Percentiles rank a stretch among this genome's conserved stretches.
phyloP scores from a whole-genome alignment of 2,797 vertebrate genomes.

The Odontamblyopus rebecca region DNA sequence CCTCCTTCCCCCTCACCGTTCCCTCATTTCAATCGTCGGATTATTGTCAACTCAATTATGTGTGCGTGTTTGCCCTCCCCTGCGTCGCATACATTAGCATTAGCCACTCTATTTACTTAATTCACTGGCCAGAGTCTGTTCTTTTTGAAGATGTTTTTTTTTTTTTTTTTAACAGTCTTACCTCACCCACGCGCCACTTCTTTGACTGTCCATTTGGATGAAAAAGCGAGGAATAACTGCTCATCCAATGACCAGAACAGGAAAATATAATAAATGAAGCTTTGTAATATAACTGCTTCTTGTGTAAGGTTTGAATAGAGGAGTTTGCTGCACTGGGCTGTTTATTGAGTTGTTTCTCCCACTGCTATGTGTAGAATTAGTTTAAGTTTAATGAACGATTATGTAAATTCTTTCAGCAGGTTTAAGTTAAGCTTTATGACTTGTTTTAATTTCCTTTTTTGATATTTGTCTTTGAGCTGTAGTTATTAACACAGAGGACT shows the following conservation, averaged over 20 bases:
- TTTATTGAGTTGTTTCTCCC: slow-evolving; percentile 72
- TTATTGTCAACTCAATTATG: slow-evolving; percentile 55
- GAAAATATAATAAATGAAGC: slow-evolving; percentile 36
- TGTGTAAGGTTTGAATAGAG: slow-evolving; percentile 38
- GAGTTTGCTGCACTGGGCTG: slow-evolving; percentile 49
- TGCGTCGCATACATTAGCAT: slow-evolving; percentile 26
- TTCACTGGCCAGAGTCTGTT: slow-evolving; percentile 47
- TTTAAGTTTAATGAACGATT: slow-evolving; percentile 70
- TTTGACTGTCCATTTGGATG: slow-evolving; percentile 43
- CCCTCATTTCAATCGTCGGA: slow-evolving; percentile 37
- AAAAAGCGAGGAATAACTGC: slow-evolving; percentile 30
- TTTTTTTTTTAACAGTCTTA: slow-evolving; percentile 44
- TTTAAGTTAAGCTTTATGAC: slow-evolving; percentile 59
- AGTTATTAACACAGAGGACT: slow-evolving; percentile 45
- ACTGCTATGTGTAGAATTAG: slow-evolving; percentile 65
- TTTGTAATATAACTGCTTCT: slow-evolving; percentile 26
- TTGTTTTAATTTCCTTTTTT: slow-evolving; percentile 67
- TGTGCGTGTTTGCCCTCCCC: slow-evolving; percentile 40
- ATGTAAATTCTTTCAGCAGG: slow-evolving; percentile 65
- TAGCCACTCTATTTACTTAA: slow-evolving; percentile 45
- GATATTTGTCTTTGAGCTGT: slow-evolving; percentile 54
- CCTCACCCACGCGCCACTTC: slow-evolving; percentile 31
- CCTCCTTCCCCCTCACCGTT: slow-evolving; percentile 22
- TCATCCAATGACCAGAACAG: slow-evolving; percentile 27
- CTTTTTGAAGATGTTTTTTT: slow-evolving; percentile 57